These are phyloP conservation scores for Ageneiosus marmoratus DNA, from an alignment of 2,113 vertebrate species.

Conservation along the genomic window DNA sequence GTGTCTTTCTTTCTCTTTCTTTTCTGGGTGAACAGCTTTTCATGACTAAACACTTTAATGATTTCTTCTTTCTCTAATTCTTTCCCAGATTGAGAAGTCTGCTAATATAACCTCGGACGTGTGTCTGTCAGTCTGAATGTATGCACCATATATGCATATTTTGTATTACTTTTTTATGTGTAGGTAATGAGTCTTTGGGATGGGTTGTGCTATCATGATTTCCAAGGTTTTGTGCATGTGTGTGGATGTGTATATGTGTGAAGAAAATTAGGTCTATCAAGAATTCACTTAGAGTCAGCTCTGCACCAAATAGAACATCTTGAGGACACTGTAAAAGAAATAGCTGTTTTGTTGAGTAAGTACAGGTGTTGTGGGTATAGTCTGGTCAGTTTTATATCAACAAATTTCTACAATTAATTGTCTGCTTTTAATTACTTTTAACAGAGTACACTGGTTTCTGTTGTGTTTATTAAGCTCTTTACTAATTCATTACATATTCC, in stretches of 20 bases:
- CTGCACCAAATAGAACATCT: constrained; percentile 37
- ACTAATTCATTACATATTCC: neutral
- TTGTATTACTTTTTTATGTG: neutral
- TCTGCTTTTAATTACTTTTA: neutral
- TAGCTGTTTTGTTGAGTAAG: too few relatives aligned
- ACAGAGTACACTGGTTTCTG: neutral
- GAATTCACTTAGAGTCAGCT: constrained; percentile 46
- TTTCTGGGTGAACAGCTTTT: constrained; percentile 36
- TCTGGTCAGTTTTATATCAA: neutral
- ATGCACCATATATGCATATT: neutral
- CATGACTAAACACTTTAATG: constrained; percentile 47
- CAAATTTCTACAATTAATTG: neutral
- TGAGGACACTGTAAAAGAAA: too few relatives aligned
- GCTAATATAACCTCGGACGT: constrained; percentile 7
- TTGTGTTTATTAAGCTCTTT: neutral
- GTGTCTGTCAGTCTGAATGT: constrained; percentile 27
- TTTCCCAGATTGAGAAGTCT: constrained; percentile 30
- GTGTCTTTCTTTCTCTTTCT: neutral
- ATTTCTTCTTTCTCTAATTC: constrained; percentile 36
- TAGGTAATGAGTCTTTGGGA: constrained; percentile 1
- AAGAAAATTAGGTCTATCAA: constrained; percentile 40
- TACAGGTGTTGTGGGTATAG: neutral
- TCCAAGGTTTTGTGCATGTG: constrained; percentile 19
- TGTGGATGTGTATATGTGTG: constrained; percentile 12
- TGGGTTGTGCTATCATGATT: neutral